phyloP scores from a whole-genome alignment of 2,797 vertebrate genomes.

The Periparus ater region DNA sequence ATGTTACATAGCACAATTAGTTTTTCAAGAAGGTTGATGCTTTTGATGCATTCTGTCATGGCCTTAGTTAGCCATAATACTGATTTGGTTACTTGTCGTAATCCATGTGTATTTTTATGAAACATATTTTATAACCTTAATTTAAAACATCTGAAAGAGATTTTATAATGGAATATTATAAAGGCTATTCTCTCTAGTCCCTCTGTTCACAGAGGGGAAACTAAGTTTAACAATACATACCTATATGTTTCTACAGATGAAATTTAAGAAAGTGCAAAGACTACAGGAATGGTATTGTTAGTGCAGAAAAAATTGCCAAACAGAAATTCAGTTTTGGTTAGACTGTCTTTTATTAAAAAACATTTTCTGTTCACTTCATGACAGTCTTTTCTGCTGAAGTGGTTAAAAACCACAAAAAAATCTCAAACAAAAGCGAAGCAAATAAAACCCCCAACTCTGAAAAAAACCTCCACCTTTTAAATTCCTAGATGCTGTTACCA shows the following conservation, averaged over 20 bases:
- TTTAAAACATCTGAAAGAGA: neutral
- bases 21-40: neutral
- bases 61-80: neutral
- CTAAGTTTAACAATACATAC: neutral
- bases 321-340: neutral
- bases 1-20: neutral
- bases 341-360: neutral
- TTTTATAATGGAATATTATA: neutral
- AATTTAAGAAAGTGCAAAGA: neutral
- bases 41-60: neutral
- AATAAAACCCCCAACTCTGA: neutral
- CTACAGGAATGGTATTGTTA: neutral
- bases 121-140: neutral
- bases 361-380: neutral
- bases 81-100: neutral
- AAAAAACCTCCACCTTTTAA: neutral
- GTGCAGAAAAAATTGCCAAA: neutral
- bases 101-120: neutral
- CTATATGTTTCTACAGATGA: neutral
- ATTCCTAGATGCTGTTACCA: neutral
- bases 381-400: neutral
- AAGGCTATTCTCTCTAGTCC: neutral
- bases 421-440: neutral
- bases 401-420: neutral
- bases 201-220: neutral